Evolutionary conservation across 23 tunicate species (phyloP).

Genomic region (Diplosoma virens): DNA sequence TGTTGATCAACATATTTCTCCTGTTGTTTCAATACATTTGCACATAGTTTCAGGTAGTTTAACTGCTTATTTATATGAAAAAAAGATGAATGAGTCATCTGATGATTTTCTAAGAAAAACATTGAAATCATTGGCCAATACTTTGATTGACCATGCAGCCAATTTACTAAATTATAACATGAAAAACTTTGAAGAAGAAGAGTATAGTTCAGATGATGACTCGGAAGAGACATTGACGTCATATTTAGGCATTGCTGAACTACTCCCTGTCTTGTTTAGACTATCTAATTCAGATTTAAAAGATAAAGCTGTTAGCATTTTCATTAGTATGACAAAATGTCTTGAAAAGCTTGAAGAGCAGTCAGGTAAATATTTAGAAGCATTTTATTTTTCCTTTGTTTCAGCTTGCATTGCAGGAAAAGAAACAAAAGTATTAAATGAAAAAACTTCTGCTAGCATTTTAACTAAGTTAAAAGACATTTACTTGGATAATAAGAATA

Average conservation of each 20-base stretch:
- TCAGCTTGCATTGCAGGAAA: conserved; percentile 31
- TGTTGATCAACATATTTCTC: background rate
- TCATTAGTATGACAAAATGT: background rate
- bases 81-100: conserved; percentile 6
- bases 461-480: background rate
- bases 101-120: background rate
- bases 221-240: conserved; percentile 3
- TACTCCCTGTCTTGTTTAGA: conserved; percentile 1
- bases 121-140: background rate
- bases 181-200: background rate
- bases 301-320: background rate
- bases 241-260: background rate
- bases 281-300: background rate
- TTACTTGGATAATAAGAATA: conserved; percentile 23
- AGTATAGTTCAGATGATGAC: conserved; percentile 22
- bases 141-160: background rate
- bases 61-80: background rate
- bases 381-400: conserved; percentile 2
- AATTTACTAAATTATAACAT: background rate
- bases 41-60: conserved; percentile 37
- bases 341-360: conserved; percentile 6
- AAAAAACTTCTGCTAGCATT: background rate
- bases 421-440: background rate
- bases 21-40: conserved; percentile 12
- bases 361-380: conserved; percentile 6